Conservation (phyloP, 1,140 invertebrate species). For the Agraylea sexmaculata region DNA sequence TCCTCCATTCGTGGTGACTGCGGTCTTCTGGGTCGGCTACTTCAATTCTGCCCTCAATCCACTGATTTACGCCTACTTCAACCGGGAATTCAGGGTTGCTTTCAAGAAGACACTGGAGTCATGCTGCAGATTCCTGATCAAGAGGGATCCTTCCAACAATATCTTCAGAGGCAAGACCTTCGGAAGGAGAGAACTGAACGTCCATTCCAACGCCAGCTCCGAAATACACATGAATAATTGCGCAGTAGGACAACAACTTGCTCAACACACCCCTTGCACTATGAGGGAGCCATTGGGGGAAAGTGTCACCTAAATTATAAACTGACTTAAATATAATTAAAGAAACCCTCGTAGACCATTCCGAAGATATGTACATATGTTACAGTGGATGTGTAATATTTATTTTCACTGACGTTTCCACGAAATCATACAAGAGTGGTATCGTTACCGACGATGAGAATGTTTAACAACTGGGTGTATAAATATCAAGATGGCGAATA, state of each 20-base stretch:
- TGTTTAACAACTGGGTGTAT: too few species aligned
- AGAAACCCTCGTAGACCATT: too few species aligned
- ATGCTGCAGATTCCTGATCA: conserved; percentile 15
- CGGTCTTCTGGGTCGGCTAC: conserved; percentile 94
- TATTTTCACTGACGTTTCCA: too few species aligned
- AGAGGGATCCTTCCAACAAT: conserved; percentile 13
- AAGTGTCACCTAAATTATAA: conserved; percentile 20
- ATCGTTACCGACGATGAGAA: too few species aligned
- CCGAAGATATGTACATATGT: too few species aligned
- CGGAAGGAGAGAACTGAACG: conserved; percentile 18
- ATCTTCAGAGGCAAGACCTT: conserved; percentile 16
- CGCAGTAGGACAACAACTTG: conserved; percentile 9
- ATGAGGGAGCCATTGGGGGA: conserved; percentile 14
- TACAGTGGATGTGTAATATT: too few species aligned
- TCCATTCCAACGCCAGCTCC: conserved; percentile 19
- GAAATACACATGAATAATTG: conserved; percentile 21
- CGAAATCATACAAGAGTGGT: too few species aligned
- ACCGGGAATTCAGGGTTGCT: conserved; percentile 85
- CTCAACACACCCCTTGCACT: conserved; percentile 10
- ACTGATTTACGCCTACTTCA: conserved; percentile 94
- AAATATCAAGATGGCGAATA: too few species aligned
- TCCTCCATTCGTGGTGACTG: conserved; percentile 65
- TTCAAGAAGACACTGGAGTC: conserved; percentile 73
- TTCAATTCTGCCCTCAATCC: conserved; percentile 95
- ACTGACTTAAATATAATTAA: too few species aligned